Conservation (phyloP, 2,888 invertebrate species). For the Prostheceraeus crozeri region DNA sequence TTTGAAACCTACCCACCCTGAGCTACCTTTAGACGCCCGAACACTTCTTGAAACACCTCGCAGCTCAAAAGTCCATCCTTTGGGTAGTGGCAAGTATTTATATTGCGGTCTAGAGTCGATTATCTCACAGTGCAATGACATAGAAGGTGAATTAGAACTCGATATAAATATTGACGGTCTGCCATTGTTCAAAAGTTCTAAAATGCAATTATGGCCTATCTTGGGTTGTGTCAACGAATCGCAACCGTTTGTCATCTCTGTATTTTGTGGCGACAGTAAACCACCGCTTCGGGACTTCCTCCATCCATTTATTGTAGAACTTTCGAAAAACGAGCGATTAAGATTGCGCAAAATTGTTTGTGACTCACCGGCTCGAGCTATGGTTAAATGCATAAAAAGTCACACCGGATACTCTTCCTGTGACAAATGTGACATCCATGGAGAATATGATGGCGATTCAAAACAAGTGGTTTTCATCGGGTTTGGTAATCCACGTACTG, state of each 20-base stretch:
- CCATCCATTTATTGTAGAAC: constrained; percentile 38
- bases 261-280: constrained; percentile 41
- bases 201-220: constrained; percentile 22
- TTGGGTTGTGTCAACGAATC: constrained; percentile 1
- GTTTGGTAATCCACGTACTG: too few relatives aligned
- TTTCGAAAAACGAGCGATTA: constrained; percentile 36
- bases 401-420: constrained; percentile 24
- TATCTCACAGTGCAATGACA: not conserved
- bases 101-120: not conserved
- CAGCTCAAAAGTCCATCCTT: not conserved
- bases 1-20: constrained; percentile 10
- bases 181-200: constrained; percentile 19
- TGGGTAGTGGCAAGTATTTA: not conserved
- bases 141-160: not conserved
- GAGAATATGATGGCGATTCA: too few relatives aligned
- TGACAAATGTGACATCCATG: constrained; percentile 10
- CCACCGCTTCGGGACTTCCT: constrained; percentile 40
- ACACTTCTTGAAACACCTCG: constrained; percentile 7
- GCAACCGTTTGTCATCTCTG: constrained; percentile 40
- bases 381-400: constrained; percentile 42
- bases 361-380: constrained; percentile 47
- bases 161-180: constrained; percentile 23
- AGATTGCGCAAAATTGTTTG: constrained; percentile 43
- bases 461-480: too few relatives aligned
- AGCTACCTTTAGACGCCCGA: not conserved